These are phyloP conservation scores for Fukomys damarensis DNA, from an alignment of 2,113 vertebrate genomes.

Conservation along the genomic window DNA sequence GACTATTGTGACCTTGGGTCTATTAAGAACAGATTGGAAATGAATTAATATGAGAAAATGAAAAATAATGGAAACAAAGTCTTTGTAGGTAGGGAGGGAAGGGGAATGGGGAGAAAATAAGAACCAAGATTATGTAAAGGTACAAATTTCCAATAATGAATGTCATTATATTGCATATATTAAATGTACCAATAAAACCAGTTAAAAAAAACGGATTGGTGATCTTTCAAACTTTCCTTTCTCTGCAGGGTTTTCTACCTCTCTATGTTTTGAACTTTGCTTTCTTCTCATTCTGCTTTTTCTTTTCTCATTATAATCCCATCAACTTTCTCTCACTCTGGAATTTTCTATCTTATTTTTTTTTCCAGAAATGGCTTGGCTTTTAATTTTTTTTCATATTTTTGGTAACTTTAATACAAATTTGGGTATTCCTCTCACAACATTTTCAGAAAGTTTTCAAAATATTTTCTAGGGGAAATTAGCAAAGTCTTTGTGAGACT, in stretches of 20 bases:
- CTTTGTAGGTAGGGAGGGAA: too few relatives aligned
- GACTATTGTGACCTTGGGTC: too few relatives aligned
- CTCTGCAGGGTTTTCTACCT: neutral
- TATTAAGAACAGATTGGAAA: neutral
- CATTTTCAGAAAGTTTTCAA: slow-evolving; percentile 22
- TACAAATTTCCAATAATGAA: too few relatives aligned
- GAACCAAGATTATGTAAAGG: too few relatives aligned
- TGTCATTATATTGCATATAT: too few relatives aligned
- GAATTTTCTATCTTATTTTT: neutral
- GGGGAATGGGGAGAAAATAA: too few relatives aligned
- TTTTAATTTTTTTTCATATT: neutral
- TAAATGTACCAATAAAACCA: too few relatives aligned
- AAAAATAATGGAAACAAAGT: too few relatives aligned
- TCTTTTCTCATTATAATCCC: neutral
- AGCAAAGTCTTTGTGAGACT: neutral
- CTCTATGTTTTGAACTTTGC: neutral
- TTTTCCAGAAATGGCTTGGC: slow-evolving; percentile 15
- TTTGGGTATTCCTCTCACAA: neutral
- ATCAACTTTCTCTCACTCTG: neutral
- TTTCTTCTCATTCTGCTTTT: neutral
- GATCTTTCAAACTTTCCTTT: neutral
- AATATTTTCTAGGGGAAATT: slow-evolving; percentile 15
- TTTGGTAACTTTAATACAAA: neutral
- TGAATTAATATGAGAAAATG: too few relatives aligned
- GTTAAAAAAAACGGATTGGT: neutral